These are phyloP conservation scores for Forficula auricularia DNA, from an alignment of 1,140 invertebrate species.

Conservation along the genomic window DNA sequence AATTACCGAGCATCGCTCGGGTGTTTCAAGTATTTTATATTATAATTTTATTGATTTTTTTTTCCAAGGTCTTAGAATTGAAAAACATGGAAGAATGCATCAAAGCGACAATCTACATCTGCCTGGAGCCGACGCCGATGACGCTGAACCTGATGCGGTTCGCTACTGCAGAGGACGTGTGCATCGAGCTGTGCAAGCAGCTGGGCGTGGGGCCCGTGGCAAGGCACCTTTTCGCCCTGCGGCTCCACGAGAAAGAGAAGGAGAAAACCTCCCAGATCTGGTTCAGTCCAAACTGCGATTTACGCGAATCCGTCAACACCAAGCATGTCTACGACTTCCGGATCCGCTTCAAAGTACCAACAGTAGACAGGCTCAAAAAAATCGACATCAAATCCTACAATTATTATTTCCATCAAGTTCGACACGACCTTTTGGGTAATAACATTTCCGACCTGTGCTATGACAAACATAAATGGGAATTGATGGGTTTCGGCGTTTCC, in stretches of 20 bases:
- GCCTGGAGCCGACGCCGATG: no score
- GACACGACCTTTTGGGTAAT: constrained; percentile 58
- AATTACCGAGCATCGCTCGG: no score
- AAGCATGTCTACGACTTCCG: constrained; percentile 48
- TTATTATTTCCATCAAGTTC: constrained; percentile 71
- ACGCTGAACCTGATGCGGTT: neutral
- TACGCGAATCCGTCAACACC: constrained; percentile 27
- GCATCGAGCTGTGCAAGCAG: constrained; percentile 45
- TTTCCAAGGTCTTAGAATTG: no score
- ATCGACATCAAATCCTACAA: constrained; percentile 57
- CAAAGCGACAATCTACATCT: no score
- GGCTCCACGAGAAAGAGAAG: constrained; percentile 35
- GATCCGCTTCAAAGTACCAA: constrained; percentile 53
- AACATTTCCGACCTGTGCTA: constrained; percentile 59
- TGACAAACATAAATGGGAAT: constrained; percentile 50
- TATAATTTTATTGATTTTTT: no score
- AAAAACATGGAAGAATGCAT: no score
- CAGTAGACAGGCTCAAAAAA: constrained; percentile 39
- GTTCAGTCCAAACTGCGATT: constrained; percentile 37
- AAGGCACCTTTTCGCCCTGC: constrained; percentile 55
- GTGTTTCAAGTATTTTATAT: no score
- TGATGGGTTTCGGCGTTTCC: constrained; percentile 62
- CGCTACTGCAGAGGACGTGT: constrained; percentile 44
- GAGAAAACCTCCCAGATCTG: constrained; percentile 44
- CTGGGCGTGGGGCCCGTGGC: constrained; percentile 54